These are phyloP conservation scores for Muscidifurax raptorellus DNA, from an alignment of 1,140 invertebrate genomes.

Conservation along the genomic window DNA sequence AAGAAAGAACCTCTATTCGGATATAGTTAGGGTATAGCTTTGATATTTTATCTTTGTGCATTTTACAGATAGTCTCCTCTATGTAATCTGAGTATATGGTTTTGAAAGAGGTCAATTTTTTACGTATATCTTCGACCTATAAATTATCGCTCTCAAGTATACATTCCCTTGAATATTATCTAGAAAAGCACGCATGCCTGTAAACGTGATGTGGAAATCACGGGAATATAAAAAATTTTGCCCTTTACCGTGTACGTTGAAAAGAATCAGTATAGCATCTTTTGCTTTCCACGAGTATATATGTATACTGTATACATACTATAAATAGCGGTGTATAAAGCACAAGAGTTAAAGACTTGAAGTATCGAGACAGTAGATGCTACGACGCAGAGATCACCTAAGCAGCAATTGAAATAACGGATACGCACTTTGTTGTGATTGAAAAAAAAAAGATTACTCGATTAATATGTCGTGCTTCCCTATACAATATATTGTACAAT, in stretches of 20 bases:
- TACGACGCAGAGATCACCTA: neutral
- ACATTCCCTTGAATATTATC: neutral
- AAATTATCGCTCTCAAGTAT: neutral
- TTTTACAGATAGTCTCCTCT: neutral
- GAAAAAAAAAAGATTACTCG: too few species aligned
- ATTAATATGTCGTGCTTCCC: too few species aligned
- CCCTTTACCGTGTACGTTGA: neutral
- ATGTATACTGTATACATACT: neutral
- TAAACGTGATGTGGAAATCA: neutral
- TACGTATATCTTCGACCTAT: neutral
- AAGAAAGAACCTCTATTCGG: too few species aligned
- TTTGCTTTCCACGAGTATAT: neutral
- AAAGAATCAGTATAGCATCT: neutral
- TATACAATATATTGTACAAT: neutral
- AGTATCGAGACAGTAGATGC: neutral
- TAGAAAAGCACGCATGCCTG: neutral
- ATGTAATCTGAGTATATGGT: neutral
- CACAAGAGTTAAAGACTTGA: conserved; percentile 13
- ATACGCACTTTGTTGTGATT: too few species aligned
- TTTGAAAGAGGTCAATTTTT: neutral
- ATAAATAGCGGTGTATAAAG: neutral
- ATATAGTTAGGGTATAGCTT: too few species aligned
- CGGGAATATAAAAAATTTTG: too few species aligned
- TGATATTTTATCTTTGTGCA: neutral
- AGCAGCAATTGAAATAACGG: neutral